A percentile compares a stretch with the other conserved stretches of the same genome.
phyloP scores from a whole-genome alignment of 2,888 invertebrate species.

The Sipunculus nudus region DNA sequence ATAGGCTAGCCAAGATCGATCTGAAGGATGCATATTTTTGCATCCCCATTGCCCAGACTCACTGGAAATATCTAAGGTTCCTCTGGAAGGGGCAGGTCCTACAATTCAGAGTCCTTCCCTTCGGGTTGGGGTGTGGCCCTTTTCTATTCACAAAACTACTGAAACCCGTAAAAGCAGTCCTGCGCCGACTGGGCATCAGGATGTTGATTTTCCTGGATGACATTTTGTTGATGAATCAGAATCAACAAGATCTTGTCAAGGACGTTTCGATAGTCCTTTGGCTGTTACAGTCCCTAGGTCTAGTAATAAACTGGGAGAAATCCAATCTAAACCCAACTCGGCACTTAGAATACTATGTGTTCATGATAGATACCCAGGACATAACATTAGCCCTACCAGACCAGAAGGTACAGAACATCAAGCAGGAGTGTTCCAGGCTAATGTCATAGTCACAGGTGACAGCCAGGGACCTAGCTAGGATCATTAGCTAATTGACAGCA shows the following conservation, averaged over 20 bases:
- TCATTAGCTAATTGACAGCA: neutral
- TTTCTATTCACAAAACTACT: neutral
- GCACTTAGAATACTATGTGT: too few relatives aligned
- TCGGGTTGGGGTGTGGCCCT: neutral
- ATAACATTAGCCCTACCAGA: neutral
- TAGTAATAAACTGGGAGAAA: too few relatives aligned
- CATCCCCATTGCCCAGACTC: too few relatives aligned
- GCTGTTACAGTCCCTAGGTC: neutral
- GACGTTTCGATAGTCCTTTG: neutral
- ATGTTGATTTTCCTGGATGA: neutral
- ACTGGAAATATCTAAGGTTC: too few relatives aligned
- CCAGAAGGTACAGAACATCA: neutral
- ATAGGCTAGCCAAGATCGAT: too few relatives aligned
- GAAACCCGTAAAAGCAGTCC: too few relatives aligned
- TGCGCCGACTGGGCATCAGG: neutral
- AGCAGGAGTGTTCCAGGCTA: neutral
- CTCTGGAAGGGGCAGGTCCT: too few relatives aligned
- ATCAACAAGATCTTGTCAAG: neutral
- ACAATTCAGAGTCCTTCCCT: too few relatives aligned
- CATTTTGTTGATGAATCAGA: neutral
- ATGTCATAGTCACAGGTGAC: neutral
- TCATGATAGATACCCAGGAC: too few relatives aligned
- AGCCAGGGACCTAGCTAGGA: neutral
- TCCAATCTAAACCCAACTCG: too few relatives aligned
- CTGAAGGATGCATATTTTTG: too few relatives aligned